phyloP scores from a whole-genome alignment of 2,888 invertebrate genomes.

The Petrolisthes manimaculis region DNA sequence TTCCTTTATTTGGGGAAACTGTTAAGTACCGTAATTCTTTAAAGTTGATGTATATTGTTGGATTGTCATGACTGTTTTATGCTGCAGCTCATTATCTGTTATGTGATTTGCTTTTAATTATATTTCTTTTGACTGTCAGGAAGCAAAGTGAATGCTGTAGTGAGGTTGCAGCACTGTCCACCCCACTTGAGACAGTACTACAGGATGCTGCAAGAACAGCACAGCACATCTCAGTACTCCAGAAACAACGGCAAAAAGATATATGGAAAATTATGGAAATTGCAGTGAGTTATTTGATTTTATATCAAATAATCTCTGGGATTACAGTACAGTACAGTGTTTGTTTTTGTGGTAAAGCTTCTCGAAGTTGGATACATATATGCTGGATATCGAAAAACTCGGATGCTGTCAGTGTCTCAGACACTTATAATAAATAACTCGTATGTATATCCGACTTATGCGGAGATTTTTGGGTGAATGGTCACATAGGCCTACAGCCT shows the following conservation, averaged over 20 bases:
- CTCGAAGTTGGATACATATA: no score
- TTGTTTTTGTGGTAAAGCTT: no score
- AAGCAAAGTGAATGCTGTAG: slow-evolving; percentile 65
- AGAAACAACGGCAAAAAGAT: slow-evolving; percentile 67
- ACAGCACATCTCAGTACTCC: slow-evolving; percentile 63
- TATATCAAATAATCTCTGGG: no score
- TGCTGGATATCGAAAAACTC: no score
- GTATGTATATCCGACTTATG: no score
- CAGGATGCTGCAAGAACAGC: slow-evolving; percentile 65
- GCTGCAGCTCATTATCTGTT: neutral
- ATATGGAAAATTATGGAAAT: slow-evolving; percentile 67
- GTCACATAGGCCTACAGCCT: no score
- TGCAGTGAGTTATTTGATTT: slow-evolving; percentile 40
- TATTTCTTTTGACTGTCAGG: slow-evolving; percentile 55
- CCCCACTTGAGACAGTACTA: slow-evolving; percentile 63
- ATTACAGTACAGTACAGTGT: no score
- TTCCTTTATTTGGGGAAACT: neutral
- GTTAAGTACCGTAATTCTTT: neutral
- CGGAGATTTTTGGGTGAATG: no score
- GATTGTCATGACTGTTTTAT: neutral
- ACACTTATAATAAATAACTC: no score
- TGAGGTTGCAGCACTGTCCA: slow-evolving; percentile 66
- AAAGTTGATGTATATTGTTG: neutral
- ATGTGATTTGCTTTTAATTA: no score
- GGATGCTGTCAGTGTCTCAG: no score